Evolutionary conservation across 1,140 invertebrate species (phyloP).

Genomic region (Pseudomyrmex flavicornis): DNA sequence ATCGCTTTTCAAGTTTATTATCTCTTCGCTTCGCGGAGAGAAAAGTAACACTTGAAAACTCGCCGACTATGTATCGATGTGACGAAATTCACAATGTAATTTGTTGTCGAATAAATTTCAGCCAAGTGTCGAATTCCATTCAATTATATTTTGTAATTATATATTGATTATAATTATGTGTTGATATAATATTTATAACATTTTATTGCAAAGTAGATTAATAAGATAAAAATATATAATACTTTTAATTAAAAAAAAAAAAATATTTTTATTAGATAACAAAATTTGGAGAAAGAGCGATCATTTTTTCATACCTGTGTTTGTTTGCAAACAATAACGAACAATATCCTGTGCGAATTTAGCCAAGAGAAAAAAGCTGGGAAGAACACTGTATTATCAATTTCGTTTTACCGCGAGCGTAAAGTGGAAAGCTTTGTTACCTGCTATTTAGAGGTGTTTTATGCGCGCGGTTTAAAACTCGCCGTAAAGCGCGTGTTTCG

Average conservation of each 20-base stretch:
- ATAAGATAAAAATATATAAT: background rate
- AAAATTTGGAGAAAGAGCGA: background rate
- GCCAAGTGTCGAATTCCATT: no score
- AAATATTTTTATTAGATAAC: background rate
- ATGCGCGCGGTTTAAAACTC: conserved; percentile 45
- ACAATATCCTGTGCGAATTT: background rate
- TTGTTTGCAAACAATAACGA: background rate
- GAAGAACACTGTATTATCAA: conserved; percentile 53
- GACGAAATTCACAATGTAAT: background rate
- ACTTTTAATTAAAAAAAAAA: background rate
- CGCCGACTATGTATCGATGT: background rate
- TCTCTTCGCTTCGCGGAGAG: conserved; percentile 20
- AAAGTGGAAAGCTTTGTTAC: conserved; percentile 53
- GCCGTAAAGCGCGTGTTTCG: conserved; percentile 24
- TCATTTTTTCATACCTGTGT: background rate
- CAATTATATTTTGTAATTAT: no score
- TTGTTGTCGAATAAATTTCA: background rate
- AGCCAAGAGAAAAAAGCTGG: background rate
- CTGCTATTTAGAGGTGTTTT: conserved; percentile 49
- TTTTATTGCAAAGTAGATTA: no score
- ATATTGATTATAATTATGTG: no score
- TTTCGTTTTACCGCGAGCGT: conserved; percentile 50
- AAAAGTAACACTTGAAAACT: background rate
- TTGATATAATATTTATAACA: no score
- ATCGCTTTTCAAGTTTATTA: conserved; percentile 58